Evolutionary conservation across 2,888 invertebrate genomes (phyloP).

Genomic region (Mythimna ferrago): DNA sequence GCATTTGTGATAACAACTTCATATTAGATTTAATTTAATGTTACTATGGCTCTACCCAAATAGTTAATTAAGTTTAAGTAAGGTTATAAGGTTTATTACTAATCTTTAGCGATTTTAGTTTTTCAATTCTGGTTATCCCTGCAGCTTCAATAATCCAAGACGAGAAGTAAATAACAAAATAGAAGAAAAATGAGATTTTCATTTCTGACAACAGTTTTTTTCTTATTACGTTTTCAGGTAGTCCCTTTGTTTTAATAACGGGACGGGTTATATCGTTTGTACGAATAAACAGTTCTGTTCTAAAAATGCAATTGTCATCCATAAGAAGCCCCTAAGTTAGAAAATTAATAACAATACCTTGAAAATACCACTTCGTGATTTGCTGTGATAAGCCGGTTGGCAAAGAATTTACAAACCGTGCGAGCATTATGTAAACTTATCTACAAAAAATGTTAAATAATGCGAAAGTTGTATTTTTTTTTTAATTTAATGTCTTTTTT

Average conservation of each 20-base stretch:
- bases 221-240: not conserved
- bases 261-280: not conserved
- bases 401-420: constrained; percentile 90
- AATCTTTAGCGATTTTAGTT: constrained; percentile 12
- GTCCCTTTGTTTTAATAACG: not conserved
- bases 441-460: not conserved
- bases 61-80: not conserved
- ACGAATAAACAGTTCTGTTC: not conserved
- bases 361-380: constrained; percentile 92
- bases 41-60: not conserved
- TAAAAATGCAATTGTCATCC: not conserved
- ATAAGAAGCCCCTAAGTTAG: not conserved
- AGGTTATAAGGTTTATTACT: not conserved
- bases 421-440: constrained; percentile 85
- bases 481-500: not conserved
- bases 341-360: constrained; percentile 83
- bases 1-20: constrained; percentile 2
- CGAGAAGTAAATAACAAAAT: constrained; percentile 14
- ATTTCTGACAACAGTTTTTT: not conserved
- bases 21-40: not conserved
- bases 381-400: constrained; percentile 91
- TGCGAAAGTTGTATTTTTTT: not conserved
- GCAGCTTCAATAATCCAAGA: constrained; percentile 12
- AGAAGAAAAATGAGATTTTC: constrained; percentile 2
- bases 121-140: constrained; percentile 18